Evolutionary conservation across 2,888 invertebrate species (phyloP).

Genomic region (Limnephilus auricula): DNA sequence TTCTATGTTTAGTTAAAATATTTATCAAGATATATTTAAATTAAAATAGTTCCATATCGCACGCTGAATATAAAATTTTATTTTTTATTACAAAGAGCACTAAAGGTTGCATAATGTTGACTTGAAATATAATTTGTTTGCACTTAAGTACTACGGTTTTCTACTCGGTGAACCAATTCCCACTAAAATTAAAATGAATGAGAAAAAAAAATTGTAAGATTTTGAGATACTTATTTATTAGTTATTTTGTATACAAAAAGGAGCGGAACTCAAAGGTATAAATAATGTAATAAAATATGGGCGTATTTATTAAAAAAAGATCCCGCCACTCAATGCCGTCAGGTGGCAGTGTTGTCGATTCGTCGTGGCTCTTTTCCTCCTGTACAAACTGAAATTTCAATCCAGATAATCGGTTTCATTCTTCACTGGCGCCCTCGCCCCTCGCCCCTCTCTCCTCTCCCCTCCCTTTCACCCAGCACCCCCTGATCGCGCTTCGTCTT

Average conservation of each 20-base stretch:
- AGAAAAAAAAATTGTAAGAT: too few species aligned
- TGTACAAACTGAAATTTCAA: conserved; percentile 42
- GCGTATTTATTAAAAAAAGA: not conserved
- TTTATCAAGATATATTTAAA: too few species aligned
- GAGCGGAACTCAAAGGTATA: not conserved
- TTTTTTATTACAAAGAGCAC: too few species aligned
- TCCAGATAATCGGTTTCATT: conserved; percentile 55
- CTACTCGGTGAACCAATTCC: too few species aligned
- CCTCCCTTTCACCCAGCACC: not conserved
- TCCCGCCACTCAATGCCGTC: not conserved
- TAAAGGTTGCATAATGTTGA: too few species aligned
- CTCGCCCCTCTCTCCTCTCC: conserved; percentile 5
- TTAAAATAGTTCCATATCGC: too few species aligned
- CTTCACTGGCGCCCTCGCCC: conserved; percentile 42
- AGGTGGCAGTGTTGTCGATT: conserved; percentile 15
- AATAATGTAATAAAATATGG: not conserved
- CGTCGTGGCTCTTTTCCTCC: not conserved
- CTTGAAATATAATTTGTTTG: too few species aligned
- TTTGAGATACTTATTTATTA: not conserved
- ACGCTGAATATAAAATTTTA: too few species aligned
- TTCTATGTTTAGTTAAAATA: too few species aligned
- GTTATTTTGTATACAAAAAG: not conserved
- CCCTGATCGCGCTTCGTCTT: conserved; percentile 14
- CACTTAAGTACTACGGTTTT: too few species aligned
- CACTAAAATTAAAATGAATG: too few species aligned